A percentile compares a stretch with the other conserved stretches of the same genome.
Conservation (phyloP, 2,797 vertebrate species). For the Chiloscyllium punctatum region DNA sequence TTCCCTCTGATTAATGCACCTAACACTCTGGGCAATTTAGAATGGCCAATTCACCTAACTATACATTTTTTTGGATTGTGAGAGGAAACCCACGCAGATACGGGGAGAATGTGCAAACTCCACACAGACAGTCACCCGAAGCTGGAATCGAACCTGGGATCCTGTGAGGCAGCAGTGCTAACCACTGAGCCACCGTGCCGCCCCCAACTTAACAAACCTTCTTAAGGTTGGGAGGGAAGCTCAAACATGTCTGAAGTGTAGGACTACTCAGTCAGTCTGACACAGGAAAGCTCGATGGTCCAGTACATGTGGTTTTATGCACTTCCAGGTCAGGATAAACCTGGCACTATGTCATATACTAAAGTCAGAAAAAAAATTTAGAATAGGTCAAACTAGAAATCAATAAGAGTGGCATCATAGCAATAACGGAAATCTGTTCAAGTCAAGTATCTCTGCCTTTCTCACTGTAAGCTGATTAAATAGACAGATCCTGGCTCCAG, state of each 20-base stretch:
- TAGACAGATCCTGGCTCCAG: slow-evolving; percentile 51
- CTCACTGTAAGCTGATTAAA: slow-evolving; percentile 19
- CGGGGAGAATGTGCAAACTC: too few relatives aligned
- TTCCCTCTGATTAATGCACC: too few relatives aligned
- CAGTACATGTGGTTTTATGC: neutral
- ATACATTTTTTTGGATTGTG: too few relatives aligned
- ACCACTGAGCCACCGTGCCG: too few relatives aligned
- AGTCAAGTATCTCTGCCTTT: neutral
- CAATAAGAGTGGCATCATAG: neutral
- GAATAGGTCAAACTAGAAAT: neutral
- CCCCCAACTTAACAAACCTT: neutral
- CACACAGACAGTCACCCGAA: too few relatives aligned
- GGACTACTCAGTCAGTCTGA: neutral
- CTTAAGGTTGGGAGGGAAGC: neutral
- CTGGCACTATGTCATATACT: neutral
- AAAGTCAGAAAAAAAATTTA: neutral
- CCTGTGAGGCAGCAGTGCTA: too few relatives aligned
- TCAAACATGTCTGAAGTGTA: neutral
- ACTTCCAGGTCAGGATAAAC: neutral
- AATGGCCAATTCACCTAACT: too few relatives aligned
- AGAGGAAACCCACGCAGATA: too few relatives aligned
- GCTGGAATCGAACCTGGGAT: too few relatives aligned
- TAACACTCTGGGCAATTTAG: too few relatives aligned
- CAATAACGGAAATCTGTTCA: neutral
- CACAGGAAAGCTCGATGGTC: neutral